phyloP scores from a whole-genome alignment of 1,140 invertebrate species.

The Charaxes varanes region DNA sequence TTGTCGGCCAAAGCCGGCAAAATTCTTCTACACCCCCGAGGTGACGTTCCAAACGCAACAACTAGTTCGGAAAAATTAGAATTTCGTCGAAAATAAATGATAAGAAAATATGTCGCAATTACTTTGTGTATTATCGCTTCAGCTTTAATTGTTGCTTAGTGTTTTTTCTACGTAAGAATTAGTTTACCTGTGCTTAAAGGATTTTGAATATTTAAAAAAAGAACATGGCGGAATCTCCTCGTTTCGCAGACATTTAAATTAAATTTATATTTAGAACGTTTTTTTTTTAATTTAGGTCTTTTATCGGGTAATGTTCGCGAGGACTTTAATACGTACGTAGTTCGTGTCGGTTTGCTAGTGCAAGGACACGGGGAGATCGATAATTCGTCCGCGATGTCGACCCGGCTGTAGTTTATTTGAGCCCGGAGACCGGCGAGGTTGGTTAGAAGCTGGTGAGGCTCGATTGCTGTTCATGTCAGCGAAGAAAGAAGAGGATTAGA shows the following conservation, averaged over 20 bases:
- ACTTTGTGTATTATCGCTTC: slow-evolving; percentile 36
- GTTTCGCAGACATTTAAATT: slow-evolving; percentile 10
- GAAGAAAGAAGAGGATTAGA: slow-evolving; percentile 44
- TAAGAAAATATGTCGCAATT: slow-evolving; percentile 28
- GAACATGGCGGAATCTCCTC: slow-evolving; percentile 51
- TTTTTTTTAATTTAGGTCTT: slow-evolving; percentile 10
- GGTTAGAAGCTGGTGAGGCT: slow-evolving; percentile 34
- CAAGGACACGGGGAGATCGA: slow-evolving; percentile 50
- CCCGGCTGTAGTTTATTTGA: slow-evolving; percentile 24
- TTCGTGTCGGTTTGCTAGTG: slow-evolving; percentile 22
- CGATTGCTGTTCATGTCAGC: slow-evolving; percentile 53
- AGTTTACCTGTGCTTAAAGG: slow-evolving; percentile 16
- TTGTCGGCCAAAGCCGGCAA: slow-evolving; percentile 53
- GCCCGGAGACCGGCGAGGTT: slow-evolving; percentile 22
- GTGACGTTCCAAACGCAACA: slow-evolving; percentile 57
- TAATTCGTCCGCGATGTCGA: slow-evolving; percentile 37
- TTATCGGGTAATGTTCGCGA: slow-evolving; percentile 25
- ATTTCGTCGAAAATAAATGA: slow-evolving; percentile 32
- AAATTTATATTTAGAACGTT: slow-evolving; percentile 7
- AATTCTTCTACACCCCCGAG: slow-evolving; percentile 57
- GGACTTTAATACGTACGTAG: slow-evolving; percentile 20
- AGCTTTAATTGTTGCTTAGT: slow-evolving; percentile 60
- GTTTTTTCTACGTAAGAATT: slow-evolving; percentile 34
- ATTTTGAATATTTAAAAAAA: slow-evolving; percentile 26
- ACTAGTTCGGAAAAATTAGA: slow-evolving; percentile 36